These are phyloP conservation scores for Pungitius pungitius DNA, from an alignment of 2,113 vertebrate genomes.

Conservation along the genomic window DNA sequence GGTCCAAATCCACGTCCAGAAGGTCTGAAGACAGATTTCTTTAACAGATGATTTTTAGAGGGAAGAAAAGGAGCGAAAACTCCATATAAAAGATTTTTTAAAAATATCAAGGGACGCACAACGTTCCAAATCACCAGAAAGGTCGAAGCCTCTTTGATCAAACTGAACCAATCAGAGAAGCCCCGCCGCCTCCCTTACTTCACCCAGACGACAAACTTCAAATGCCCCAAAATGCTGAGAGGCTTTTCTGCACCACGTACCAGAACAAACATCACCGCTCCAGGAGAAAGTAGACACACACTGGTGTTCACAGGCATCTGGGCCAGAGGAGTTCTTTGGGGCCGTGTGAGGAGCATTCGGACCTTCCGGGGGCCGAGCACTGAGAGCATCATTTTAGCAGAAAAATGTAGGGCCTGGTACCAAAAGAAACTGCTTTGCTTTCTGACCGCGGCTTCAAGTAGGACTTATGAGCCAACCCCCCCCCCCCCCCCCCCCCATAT, in stretches of 20 bases:
- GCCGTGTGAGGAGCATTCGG: too few species aligned
- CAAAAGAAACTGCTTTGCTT: not conserved
- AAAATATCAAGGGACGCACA: conserved; percentile 45
- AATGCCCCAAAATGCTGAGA: too few species aligned
- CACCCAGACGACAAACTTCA: too few species aligned
- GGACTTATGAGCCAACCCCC: too few species aligned
- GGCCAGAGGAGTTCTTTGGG: too few species aligned
- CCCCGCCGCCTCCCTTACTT: conserved; percentile 29
- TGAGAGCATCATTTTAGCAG: not conserved
- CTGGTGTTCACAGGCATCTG: conserved; percentile 37
- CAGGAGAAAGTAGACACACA: conserved; percentile 12
- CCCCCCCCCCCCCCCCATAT: not conserved
- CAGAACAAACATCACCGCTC: conserved; percentile 22
- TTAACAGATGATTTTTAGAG: conserved; percentile 45
- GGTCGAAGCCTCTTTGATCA: conserved; percentile 62
- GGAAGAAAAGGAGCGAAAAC: conserved; percentile 20
- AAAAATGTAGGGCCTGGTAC: not conserved
- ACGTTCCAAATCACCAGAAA: conserved; percentile 63
- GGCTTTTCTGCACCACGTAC: conserved; percentile 31
- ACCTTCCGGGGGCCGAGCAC: too few species aligned
- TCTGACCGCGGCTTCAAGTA: too few species aligned
- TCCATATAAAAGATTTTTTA: conserved; percentile 37
- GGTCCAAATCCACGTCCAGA: conserved; percentile 19
- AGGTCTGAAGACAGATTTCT: conserved; percentile 36
- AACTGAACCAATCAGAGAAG: conserved; percentile 55